A percentile compares a stretch with the other conserved stretches of the same genome.
Evolutionary conservation across 64 coral and sea anemone genomes (phyloP).

Genomic region (Hydrozoanthus tunicans): DNA sequence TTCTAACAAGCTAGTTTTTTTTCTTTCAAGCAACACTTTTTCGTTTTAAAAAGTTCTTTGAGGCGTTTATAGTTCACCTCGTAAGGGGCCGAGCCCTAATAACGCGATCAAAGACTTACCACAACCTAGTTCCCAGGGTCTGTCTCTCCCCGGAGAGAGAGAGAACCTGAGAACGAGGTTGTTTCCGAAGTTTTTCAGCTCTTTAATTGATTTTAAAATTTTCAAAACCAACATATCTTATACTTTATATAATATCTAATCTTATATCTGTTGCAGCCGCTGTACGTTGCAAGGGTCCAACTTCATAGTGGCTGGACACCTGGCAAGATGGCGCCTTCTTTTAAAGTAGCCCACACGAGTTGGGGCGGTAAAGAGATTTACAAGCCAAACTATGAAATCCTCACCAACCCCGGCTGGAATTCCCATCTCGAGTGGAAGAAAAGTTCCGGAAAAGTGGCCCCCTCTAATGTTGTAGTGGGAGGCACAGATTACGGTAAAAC

Average conservation of each 20-base stretch:
- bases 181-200: too few species aligned
- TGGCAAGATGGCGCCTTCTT: conserved; percentile 30
- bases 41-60: too few species aligned
- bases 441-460: background rate
- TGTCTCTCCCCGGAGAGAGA: too few species aligned
- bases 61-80: too few species aligned
- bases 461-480: conserved; percentile 4
- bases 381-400: conserved; percentile 25
- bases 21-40: too few species aligned
- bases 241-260: too few species aligned
- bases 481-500: background rate
- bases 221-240: background rate
- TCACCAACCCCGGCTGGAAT: conserved; percentile 52
- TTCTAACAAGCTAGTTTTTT: too few species aligned
- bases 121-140: too few species aligned
- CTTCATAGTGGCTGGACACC: background rate
- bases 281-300: conserved; percentile 42
- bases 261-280: background rate
- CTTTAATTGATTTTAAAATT: too few species aligned
- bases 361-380: conserved; percentile 18
- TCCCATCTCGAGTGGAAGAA: conserved; percentile 56
- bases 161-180: too few species aligned
- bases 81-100: background rate
- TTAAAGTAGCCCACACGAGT: conserved; percentile 9
- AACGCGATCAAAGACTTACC: too few species aligned